Evolutionary conservation across 2,113 vertebrate species (phyloP).

Genomic region (Rhinoptilus africanus): DNA sequence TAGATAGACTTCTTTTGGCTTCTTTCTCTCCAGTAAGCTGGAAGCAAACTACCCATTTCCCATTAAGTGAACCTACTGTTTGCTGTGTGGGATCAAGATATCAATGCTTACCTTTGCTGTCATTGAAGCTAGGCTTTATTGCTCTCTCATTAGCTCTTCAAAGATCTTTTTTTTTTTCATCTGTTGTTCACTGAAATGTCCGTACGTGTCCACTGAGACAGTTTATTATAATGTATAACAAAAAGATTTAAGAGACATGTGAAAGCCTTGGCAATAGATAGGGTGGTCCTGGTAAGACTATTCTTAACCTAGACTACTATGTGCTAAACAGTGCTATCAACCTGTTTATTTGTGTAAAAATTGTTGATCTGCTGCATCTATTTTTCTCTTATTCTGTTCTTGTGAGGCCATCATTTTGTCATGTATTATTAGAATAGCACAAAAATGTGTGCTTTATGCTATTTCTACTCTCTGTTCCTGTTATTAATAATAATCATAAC

Average conservation of each 20-base stretch:
- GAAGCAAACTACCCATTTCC: background rate
- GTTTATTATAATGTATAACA: background rate
- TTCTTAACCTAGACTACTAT: background rate
- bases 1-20: background rate
- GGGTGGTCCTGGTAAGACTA: background rate
- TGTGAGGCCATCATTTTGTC: background rate
- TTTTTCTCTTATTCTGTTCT: background rate
- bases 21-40: background rate
- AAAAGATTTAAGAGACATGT: background rate
- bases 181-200: background rate
- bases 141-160: background rate
- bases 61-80: background rate
- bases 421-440: background rate
- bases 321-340: background rate
- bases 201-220: background rate
- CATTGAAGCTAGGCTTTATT: background rate
- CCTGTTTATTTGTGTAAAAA: background rate
- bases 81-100: rapidly evolving
- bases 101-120: background rate
- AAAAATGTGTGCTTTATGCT: background rate
- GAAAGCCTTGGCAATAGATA: background rate
- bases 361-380: background rate
- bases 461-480: background rate
- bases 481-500: background rate
- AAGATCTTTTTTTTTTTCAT: background rate